phyloP scores from a whole-genome alignment of 2,113 vertebrate species.

The Pao palembangensis region DNA sequence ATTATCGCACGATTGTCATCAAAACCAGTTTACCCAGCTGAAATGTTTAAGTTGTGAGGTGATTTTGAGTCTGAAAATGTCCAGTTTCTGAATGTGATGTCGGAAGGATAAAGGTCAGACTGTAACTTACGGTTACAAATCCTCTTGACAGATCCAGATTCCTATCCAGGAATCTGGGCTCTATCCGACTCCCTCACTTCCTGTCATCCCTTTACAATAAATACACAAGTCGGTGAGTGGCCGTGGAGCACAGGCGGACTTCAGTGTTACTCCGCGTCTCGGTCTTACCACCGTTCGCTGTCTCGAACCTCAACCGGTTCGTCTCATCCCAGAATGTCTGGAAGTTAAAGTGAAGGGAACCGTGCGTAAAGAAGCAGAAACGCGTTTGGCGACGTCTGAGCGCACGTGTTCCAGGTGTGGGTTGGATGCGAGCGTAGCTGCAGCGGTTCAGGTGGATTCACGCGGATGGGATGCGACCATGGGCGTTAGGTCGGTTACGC shows the following conservation, averaged over 20 bases:
- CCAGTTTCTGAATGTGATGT: too few species aligned
- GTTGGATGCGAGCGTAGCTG: background rate
- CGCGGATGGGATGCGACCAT: conserved; percentile 36
- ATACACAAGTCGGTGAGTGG: background rate
- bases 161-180: background rate
- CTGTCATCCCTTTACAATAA: background rate
- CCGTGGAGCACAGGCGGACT: background rate
- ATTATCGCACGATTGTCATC: too few species aligned
- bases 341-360: background rate
- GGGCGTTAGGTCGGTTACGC: conserved; percentile 16
- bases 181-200: background rate
- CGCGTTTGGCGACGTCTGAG: background rate
- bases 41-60: too few species aligned
- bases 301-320: background rate
- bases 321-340: too few species aligned
- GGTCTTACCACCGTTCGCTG: background rate
- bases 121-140: background rate
- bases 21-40: too few species aligned
- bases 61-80: too few species aligned
- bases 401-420: conserved; percentile 15
- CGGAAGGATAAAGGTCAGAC: background rate
- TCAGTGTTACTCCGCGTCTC: background rate
- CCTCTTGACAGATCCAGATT: background rate
- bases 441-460: conserved; percentile 17
- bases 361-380: background rate